Base-by-base conservation (phyloP, 2,888 invertebrate genomes). In the Taphrorychus bicolor region DNA sequence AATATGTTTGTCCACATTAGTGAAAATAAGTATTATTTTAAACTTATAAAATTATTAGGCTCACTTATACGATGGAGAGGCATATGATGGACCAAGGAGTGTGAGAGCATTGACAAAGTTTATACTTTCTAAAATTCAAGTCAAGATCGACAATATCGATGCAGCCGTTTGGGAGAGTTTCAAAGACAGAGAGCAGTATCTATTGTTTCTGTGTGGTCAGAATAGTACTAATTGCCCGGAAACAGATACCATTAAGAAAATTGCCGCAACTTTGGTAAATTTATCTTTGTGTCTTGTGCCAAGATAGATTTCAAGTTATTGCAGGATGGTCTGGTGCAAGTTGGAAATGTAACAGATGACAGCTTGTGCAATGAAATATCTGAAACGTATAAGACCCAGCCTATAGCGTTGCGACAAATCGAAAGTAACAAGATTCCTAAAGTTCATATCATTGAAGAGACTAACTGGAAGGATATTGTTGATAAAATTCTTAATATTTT, bases 231-330 rank as follows among this genome's bases (percentile, higher is more conserved):
- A 73, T 73, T 88, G 88, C 75, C 82, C 89, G 11, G 85, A 86
- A 52, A 80, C 81, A 9, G 84, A 85, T 72, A 85, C 85, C 1
- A 81, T 87, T 41, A 83, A 85, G 2, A 91, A 92, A 81, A 83
- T 94, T 32, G 88, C 92, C 53, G 89, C 89, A 57, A 89, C 88
- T 81, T 85, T 95, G 85, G 93, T 92, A 82, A 64, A 59, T 48
- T 41, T 49, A 16, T 16, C 11, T 2, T n/a, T 48, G 48, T 14
- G 32, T 1, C 3, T 45, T 32, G 32, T 32, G n/a, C n/a, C 32
- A 16, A 16, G 14, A n/a, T 14, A 11, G 48, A 45, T 45, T 45
- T 1, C 16, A n/a, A n/a, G 5, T 32, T 1, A 16, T 40, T 69
- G 57, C 68, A 83, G 82, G 82, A 82, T 73, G 82, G 82, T n/a